Percentiles rank a stretch among this genome's conserved stretches.
Conservation (phyloP, 2,888 invertebrate genomes). For the Aphelenchoides bicaudatus region DNA sequence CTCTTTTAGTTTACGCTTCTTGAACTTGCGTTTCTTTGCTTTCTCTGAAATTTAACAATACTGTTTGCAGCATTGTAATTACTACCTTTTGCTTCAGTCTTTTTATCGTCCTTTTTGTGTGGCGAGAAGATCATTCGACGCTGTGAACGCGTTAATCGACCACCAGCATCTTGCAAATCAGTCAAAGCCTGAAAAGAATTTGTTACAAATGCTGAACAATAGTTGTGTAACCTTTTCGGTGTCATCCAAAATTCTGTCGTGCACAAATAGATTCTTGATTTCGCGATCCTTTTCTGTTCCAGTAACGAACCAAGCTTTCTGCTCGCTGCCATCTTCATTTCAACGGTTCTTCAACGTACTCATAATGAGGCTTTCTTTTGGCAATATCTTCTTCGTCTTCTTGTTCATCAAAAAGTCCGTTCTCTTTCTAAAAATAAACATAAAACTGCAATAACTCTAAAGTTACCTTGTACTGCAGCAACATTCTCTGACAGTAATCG, state of each 20-base stretch:
- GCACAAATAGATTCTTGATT: slow-evolving; percentile 13
- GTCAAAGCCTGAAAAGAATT: not conserved
- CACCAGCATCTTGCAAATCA: too few relatives aligned
- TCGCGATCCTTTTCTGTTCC: slow-evolving; percentile 4
- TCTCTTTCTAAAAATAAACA: too few relatives aligned
- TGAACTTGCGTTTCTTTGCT: too few relatives aligned
- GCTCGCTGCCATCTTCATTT: not conserved
- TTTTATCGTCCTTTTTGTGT: not conserved
- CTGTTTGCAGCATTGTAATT: too few relatives aligned
- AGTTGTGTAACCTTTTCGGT: slow-evolving; percentile 7
- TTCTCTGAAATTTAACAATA: too few relatives aligned
- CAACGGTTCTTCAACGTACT: not conserved
- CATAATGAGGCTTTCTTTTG: not conserved
- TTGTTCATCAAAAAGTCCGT: too few relatives aligned
- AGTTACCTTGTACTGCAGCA: slow-evolving; percentile 13
- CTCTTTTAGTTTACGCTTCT: too few relatives aligned
- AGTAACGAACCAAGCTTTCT: slow-evolving; percentile 13
- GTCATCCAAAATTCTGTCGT: slow-evolving; percentile 6
- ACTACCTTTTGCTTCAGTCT: not conserved
- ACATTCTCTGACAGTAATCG: not conserved
- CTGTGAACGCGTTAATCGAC: slow-evolving; percentile 4
- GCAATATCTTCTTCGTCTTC: not conserved
- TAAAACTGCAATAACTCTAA: too few relatives aligned
- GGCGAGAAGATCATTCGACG: not conserved
- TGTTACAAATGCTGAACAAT: not conserved